phyloP scores from a whole-genome alignment of 2,113 vertebrate genomes.

The Phasianus colchicus region DNA sequence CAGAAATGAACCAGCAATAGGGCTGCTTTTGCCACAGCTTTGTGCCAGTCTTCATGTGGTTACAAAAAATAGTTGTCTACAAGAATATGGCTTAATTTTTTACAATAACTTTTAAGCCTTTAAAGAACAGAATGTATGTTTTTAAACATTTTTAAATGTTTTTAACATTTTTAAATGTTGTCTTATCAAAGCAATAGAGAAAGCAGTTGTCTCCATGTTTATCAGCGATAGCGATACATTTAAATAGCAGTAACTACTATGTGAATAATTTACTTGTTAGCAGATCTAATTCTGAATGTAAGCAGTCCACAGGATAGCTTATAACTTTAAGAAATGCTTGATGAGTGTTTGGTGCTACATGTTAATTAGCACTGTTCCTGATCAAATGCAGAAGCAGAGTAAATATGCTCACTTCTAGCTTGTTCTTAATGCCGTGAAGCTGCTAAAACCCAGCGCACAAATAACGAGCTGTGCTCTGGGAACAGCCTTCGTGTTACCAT shows the following conservation, averaged over 20 bases:
- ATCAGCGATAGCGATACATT: background rate
- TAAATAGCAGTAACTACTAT: background rate
- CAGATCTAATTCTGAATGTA: background rate
- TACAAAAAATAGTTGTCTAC: background rate
- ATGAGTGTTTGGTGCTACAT: background rate
- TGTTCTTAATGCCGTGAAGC: background rate
- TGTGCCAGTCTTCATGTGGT: background rate
- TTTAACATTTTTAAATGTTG: background rate
- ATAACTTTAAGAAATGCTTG: background rate
- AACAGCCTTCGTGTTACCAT: background rate
- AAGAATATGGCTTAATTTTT: background rate
- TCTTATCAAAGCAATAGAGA: background rate
- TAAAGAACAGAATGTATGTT: background rate
- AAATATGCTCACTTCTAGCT: background rate
- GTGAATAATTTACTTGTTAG: background rate
- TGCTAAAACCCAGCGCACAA: background rate
- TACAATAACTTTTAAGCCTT: background rate
- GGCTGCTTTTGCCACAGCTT: background rate
- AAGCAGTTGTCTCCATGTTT: background rate
- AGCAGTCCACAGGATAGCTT: background rate
- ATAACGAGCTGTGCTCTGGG: background rate
- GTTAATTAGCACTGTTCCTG: background rate
- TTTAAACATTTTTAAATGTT: background rate
- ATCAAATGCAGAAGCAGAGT: background rate
- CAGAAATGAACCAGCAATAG: background rate